Conservation (phyloP, 2,888 invertebrate species). For the Zhuqinia jingwanae region DNA sequence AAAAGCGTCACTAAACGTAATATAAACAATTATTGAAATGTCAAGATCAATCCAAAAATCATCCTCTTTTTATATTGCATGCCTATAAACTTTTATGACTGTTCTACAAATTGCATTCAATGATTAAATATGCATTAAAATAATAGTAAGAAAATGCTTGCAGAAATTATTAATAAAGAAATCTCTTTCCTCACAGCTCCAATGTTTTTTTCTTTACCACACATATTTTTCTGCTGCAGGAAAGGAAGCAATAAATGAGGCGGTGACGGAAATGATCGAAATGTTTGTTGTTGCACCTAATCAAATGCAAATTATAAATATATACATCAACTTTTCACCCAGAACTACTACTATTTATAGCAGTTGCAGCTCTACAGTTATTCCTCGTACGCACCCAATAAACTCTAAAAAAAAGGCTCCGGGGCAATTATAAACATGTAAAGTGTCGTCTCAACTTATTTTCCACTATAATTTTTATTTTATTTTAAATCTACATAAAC, state of each 20-base stretch:
- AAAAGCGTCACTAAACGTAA: no score
- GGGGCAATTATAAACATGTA: background rate
- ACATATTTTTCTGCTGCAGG: background rate
- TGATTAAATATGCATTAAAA: background rate
- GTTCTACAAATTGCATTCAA: background rate
- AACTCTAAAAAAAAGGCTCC: conserved; percentile 3
- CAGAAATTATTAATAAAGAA: no score
- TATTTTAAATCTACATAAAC: background rate
- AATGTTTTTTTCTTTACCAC: background rate
- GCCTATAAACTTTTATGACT: conserved; percentile 5
- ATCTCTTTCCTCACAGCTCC: background rate
- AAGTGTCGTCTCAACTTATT: conserved; percentile 1
- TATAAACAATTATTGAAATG: background rate
- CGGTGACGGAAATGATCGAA: conserved; percentile 59
- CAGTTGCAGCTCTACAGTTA: background rate
- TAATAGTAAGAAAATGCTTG: no score
- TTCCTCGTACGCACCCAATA: conserved; percentile 48
- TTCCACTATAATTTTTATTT: background rate
- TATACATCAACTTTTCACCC: background rate
- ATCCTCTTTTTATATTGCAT: background rate
- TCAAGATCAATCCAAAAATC: background rate
- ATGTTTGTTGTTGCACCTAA: conserved; percentile 7
- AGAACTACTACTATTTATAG: background rate
- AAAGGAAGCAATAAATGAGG: conserved; percentile 63
- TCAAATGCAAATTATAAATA: background rate